Base-by-base conservation (phyloP, 1,140 invertebrate species). In the Danaus melanippus region DNA sequence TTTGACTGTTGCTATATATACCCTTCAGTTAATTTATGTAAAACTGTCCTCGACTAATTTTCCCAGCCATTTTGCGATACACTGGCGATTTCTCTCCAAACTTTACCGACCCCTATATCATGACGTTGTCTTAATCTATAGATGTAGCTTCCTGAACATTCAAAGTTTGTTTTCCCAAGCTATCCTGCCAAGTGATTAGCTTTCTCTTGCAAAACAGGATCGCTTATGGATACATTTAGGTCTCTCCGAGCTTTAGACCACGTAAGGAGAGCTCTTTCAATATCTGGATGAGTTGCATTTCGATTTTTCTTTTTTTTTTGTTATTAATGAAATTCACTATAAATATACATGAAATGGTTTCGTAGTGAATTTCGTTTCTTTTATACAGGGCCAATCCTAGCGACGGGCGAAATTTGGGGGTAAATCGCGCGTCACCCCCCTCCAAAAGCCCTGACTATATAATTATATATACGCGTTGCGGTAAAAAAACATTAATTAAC, bases 1-100 rank as follows among this genome's bases (percentile, higher is more conserved):
- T 73, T 60, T 81, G 62, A 46, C 73, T 48, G 49, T 63, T 53
- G 41, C 41, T 54, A n/a, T n/a, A n/a, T n/a, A 65, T 63, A 67
- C 49, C 59, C 50, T n/a, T 47, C 50, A 42, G 56, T 40, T 12
- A 66, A 46, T 41, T 41, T 59, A 48, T 61, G 60, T 60, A 60
- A 69, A 49, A 50, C 48, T 39, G 17, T 21, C 5, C 17, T 21
- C 17, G 5, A 21, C 17, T 5, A 21, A 21, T 44, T 49, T 44
- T 49, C 17, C 9, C 21, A 43, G 39, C 40, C 43, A 41, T 32
- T 12, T 39, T 57, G 48, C 17, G 21, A 12, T 41, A 57, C 49
- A 12, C 10, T 32, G 7, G 41, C 21, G 15, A 48, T 10, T 12
- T 52, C 56, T 10, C 49, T 48, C 45, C n/a, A n/a, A 58, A 58